Percentiles rank a stretch among this genome's conserved stretches.
Conservation (phyloP, 2,888 invertebrate species). For the Drosophila neutralis region DNA sequence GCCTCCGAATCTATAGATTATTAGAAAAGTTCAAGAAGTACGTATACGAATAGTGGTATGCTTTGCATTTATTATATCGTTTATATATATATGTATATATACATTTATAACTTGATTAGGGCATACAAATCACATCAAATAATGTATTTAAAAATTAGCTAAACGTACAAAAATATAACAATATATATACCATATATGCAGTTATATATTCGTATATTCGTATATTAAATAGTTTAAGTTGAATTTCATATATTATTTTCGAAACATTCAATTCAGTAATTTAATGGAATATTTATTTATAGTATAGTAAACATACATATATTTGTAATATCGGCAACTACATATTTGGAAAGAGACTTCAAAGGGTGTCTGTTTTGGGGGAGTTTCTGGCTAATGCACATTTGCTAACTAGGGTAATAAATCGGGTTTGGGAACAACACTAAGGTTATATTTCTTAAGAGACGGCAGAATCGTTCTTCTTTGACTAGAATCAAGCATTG, state of each 20-base stretch:
- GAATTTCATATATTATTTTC: constrained; percentile 19
- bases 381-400: constrained; percentile 8
- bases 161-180: constrained; percentile 81
- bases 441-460: constrained; percentile 16
- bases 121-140: constrained; percentile 80
- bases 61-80: constrained; percentile 61
- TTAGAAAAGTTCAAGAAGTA: not conserved
- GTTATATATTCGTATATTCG: constrained; percentile 35
- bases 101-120: constrained; percentile 70
- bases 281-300: constrained; percentile 46
- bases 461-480: constrained; percentile 6
- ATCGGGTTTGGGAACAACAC: constrained; percentile 32
- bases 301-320: constrained; percentile 31
- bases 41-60: constrained; percentile 23
- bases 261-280: constrained; percentile 40
- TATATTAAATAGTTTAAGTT: constrained; percentile 44
- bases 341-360: constrained; percentile 38
- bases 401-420: constrained; percentile 40
- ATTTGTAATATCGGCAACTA: constrained; percentile 34
- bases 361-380: not conserved
- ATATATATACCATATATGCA: constrained; percentile 50
- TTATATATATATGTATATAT: constrained; percentile 34
- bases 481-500: constrained; percentile 49
- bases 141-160: constrained; percentile 79
- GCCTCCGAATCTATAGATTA: constrained; percentile 4